Conservation (phyloP, 2,113 vertebrate genomes). For the Typhlomys cinereus region DNA sequence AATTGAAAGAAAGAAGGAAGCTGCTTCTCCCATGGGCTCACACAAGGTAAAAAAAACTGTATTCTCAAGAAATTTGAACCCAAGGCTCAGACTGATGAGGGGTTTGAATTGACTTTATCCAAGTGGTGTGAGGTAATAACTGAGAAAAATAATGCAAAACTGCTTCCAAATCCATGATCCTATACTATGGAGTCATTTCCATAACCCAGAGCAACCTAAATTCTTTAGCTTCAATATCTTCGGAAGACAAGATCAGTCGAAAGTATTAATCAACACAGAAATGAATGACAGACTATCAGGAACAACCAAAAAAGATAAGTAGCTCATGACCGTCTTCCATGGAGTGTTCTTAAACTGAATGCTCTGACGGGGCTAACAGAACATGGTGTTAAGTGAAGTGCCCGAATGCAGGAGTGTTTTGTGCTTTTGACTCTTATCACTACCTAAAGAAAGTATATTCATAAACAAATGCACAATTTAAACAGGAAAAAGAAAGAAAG, state of each 20-base stretch:
- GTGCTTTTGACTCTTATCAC: conserved; percentile 90
- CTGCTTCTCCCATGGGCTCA: background rate
- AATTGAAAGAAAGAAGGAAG: background rate
- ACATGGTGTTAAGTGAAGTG: conserved; percentile 83
- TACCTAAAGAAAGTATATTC: conserved; percentile 84
- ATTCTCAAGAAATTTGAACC: conserved; percentile 23
- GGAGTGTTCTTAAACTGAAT: too few relatives aligned
- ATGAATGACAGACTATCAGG: background rate
- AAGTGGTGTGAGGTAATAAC: background rate
- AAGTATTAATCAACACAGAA: background rate
- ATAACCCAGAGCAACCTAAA: background rate
- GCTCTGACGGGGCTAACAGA: too few relatives aligned
- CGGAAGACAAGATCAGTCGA: conserved; percentile 33
- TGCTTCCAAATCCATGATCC: background rate
- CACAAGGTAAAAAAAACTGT: background rate
- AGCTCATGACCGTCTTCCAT: too few relatives aligned
- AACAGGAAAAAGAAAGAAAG: conserved; percentile 86
- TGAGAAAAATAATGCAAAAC: background rate
- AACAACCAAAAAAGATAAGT: background rate
- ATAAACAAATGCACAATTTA: conserved; percentile 85
- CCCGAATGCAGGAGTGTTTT: conserved; percentile 88
- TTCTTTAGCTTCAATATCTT: background rate
- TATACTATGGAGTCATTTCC: background rate
- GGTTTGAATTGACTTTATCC: background rate
- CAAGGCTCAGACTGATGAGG: background rate